phyloP scores from a whole-genome alignment of 2,888 invertebrate genomes.

The Eudiplozoon nipponicum region DNA sequence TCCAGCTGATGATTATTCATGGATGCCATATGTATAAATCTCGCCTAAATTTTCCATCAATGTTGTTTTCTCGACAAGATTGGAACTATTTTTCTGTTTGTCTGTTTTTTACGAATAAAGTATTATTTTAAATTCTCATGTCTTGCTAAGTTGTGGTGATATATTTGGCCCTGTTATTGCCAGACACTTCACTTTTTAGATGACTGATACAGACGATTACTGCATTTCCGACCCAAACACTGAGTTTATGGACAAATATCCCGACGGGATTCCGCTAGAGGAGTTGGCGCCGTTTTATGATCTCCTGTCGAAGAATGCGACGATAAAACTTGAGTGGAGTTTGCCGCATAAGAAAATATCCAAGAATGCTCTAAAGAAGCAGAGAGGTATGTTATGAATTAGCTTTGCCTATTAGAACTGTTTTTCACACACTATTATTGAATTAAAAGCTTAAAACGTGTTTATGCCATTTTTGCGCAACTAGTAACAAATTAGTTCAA shows the following conservation, averaged over 20 bases:
- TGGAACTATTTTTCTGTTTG: not conserved
- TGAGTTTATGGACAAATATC: slow-evolving; percentile 1
- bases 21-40: slow-evolving; percentile 45
- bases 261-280: not conserved
- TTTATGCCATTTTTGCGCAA: too few species aligned
- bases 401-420: too few species aligned
- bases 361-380: too few species aligned
- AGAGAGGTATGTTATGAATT: too few species aligned
- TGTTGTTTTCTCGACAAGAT: not conserved
- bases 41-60: not conserved
- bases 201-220: not conserved
- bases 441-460: too few species aligned
- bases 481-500: too few species aligned
- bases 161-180: too few species aligned
- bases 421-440: too few species aligned
- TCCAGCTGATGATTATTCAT: slow-evolving; percentile 87
- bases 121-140: not conserved
- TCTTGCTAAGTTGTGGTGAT: not conserved
- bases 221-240: not conserved
- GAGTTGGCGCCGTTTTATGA: not conserved
- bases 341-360: too few species aligned
- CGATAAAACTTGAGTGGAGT: slow-evolving; percentile 1
- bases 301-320: not conserved
- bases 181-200: too few species aligned
- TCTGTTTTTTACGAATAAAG: not conserved